Base-by-base conservation (phyloP, 1,140 invertebrate genomes). In the Sweltsa coloradensis region DNA sequence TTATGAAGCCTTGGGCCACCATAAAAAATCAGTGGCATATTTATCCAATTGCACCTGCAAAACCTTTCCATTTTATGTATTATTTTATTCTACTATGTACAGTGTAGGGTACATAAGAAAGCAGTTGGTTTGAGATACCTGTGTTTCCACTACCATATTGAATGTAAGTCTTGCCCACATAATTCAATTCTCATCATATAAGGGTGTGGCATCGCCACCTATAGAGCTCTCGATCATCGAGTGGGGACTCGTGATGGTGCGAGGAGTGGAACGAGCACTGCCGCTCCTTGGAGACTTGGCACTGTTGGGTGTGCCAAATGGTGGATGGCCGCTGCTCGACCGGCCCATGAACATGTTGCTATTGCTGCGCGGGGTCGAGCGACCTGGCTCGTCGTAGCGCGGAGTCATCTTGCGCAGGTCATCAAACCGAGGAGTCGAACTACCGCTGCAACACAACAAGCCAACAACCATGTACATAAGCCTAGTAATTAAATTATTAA, bases 141-240 rank as follows among this genome's bases (percentile, higher is more conserved):
- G n/a, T n/a, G n/a, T n/a, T n/a, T n/a, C n/a, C n/a, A n/a, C n/a
- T n/a, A n/a, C n/a, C n/a, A n/a, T n/a, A n/a, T n/a, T n/a, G n/a
- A n/a, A n/a, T n/a, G n/a, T n/a, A n/a, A n/a, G n/a, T n/a, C n/a
- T n/a, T n/a, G n/a, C n/a, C n/a, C n/a, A n/a, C n/a, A n/a, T n/a
- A n/a, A n/a, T 5, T 49, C 62, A 85, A 56, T 80, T 84, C 63
- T 93, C 90, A 60, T 94, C 90, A 63, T 91, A 90, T 1, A 93
- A 65, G 2, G 89, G 89, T 36, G 90, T 93, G 21, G 85, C 83
- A 63, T 92, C 89, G 43, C 89, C 89, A 13, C 57, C 57, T 3
- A 90, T 68, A 18, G 86, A 89, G 50, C 65, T 67, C 41, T 68
- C 61, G 27, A 64, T 59, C 83, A 89, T 88, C 52, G 83, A 86